Evolutionary conservation across 2,797 vertebrate genomes (phyloP), one percentile per base, ranked within the genome.

Genomic region (Oreochromis mossambicus): DNA sequence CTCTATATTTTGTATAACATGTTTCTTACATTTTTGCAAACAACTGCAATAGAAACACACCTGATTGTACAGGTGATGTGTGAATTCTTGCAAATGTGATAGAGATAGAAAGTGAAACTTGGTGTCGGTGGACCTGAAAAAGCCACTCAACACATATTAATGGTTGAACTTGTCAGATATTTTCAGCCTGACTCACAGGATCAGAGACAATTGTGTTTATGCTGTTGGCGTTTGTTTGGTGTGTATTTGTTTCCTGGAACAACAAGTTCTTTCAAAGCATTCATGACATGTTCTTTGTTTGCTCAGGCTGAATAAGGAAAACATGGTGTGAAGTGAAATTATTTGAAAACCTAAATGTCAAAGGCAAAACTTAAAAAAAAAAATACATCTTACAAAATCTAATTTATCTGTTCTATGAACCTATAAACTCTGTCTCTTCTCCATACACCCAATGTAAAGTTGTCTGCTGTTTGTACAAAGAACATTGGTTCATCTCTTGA

Each of bases 211-310:
- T 0, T 55, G 12, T 55, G 11, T 54, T 54, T 24, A 54, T 54
- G 24, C 52, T 55, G 52, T 0, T 55, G 0, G 0, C 0, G 7
- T 55, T 55, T 26, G 2, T 55, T 55, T 55, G 21, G 12, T 55
- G 52, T 55, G 12, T 26, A 8, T 26, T 55, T 8, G 52, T 26
- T 55, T 55, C 2, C 52, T 3, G 21, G 52, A 55, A 55, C 2
- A 8, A 55, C 52, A 26, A 0, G 0, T 55, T 55, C 12, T 55
- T 55, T 55, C 21, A 55, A 26, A 55, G 12, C 52, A 14, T 55
- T 55, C 0, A 8, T 55, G 12, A 55, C 0, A 14, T 55, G 52
- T 55, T 55, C 12, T 55, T 26, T 55, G 7, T 55, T 55, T 14
- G 21, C 21, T 55, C 21, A 3, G 21, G 12, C 52, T 3, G 21